A percentile compares a stretch with the other conserved stretches of the same genome.
These are phyloP conservation scores for Falco punctatus DNA, from an alignment of 2,113 vertebrate genomes.

Conservation along the genomic window DNA sequence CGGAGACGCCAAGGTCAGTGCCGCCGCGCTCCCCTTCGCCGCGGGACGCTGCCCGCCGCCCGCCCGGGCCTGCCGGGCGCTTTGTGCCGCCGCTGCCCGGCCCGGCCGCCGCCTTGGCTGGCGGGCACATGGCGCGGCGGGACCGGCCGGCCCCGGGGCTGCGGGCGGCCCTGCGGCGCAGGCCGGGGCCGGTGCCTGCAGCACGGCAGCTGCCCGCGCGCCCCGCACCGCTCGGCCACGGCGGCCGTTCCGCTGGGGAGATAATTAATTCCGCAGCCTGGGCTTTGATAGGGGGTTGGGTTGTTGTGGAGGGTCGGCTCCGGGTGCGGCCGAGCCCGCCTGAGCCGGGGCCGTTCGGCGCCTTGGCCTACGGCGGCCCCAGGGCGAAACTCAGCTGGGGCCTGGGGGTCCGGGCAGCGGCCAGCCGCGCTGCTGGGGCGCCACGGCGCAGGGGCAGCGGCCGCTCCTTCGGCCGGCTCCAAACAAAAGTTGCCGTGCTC, in stretches of 20 bases:
- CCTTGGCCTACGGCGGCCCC: too few relatives aligned
- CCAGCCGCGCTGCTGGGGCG: accelerated
- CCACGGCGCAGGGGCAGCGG: accelerated
- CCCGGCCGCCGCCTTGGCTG: not conserved
- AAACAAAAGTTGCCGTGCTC: not conserved
- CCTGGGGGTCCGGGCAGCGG: not conserved
- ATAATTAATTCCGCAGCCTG: too few relatives aligned
- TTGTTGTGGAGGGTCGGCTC: not conserved
- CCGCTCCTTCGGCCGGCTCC: accelerated
- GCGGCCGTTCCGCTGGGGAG: too few relatives aligned
- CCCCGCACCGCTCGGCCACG: too few relatives aligned
- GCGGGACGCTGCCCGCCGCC: not conserved
- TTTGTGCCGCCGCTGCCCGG: not conserved
- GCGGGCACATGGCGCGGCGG: not conserved
- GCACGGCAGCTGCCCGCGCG: too few relatives aligned
- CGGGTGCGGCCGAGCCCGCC: accelerated
- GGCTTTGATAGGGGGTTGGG: too few relatives aligned
- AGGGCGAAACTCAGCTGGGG: too few relatives aligned
- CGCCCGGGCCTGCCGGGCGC: not conserved
- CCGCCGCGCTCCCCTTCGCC: not conserved
- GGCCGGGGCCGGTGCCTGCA: not conserved
- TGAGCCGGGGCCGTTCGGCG: not conserved
- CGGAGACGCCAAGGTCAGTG: slow-evolving; percentile 97
- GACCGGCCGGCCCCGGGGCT: not conserved
- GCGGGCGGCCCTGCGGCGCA: not conserved